Conservation (phyloP, 1,140 invertebrate genomes). For the Psix sp. region DNA sequence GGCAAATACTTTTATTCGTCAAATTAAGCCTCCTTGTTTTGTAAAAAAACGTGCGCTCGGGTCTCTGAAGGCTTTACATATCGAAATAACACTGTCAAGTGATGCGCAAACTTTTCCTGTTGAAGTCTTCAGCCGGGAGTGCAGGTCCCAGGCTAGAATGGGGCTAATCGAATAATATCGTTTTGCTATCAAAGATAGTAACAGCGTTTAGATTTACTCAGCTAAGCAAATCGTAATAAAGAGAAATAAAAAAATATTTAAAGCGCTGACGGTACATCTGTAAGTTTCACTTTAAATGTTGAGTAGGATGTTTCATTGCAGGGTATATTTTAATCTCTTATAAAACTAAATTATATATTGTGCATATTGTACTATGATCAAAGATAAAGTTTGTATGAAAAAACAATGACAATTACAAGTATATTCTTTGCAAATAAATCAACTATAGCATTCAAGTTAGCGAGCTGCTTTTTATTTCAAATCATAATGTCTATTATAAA, state of each 20-base stretch:
- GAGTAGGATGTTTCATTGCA: constrained; percentile 7
- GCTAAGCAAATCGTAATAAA: background rate
- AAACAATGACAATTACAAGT: constrained; percentile 15
- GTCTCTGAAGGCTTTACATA: too few relatives aligned
- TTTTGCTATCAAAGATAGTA: constrained; percentile 11
- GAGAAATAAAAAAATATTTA: background rate
- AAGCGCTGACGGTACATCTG: too few relatives aligned
- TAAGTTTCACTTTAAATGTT: constrained; percentile 1
- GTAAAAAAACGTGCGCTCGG: too few relatives aligned
- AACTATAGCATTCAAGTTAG: constrained; percentile 14
- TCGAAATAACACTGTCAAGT: too few relatives aligned
- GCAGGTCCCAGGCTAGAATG: too few relatives aligned
- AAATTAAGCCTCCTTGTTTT: too few relatives aligned
- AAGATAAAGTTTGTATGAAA: constrained; percentile 31
- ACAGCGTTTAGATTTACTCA: background rate
- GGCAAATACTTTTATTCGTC: constrained; percentile 1
- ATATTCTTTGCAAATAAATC: constrained; percentile 28
- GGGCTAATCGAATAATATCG: background rate
- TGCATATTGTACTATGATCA: constrained; percentile 7
- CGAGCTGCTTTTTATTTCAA: too few relatives aligned
- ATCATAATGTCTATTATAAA: too few relatives aligned
- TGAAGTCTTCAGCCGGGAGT: too few relatives aligned
- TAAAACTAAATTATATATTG: constrained; percentile 9
- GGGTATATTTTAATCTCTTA: constrained; percentile 1
- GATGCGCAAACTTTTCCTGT: too few relatives aligned